Conservation (phyloP, 2,113 vertebrate species). For the Balaeniceps rex region DNA sequence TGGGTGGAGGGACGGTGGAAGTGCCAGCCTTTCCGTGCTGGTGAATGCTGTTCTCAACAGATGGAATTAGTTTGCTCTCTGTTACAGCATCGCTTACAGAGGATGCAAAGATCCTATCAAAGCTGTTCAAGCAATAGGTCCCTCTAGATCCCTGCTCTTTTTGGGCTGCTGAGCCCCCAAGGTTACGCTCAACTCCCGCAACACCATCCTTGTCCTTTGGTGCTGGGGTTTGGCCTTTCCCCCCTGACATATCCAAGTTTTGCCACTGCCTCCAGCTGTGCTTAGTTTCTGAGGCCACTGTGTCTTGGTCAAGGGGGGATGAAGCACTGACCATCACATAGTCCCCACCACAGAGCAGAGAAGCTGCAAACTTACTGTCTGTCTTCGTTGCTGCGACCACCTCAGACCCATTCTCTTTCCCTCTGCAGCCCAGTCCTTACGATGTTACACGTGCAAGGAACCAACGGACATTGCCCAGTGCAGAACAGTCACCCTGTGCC, state of each 20-base stretch:
- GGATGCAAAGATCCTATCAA: background rate
- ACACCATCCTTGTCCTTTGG: background rate
- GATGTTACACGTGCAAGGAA: slow-evolving; percentile 19
- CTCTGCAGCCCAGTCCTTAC: background rate
- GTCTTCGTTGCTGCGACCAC: background rate
- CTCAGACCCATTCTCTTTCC: background rate
- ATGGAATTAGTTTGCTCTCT: background rate
- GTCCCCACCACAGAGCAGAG: background rate
- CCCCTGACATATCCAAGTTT: background rate
- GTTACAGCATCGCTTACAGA: background rate
- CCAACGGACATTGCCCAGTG: slow-evolving; percentile 7
- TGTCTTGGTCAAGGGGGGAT: background rate
- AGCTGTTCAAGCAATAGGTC: background rate
- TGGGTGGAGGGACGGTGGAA: background rate
- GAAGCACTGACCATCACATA: background rate
- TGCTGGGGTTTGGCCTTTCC: background rate
- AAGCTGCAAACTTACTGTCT: background rate
- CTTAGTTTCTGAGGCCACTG: background rate
- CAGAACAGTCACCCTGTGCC: background rate
- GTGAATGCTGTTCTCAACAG: background rate
- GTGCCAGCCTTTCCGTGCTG: background rate
- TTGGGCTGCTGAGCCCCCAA: background rate
- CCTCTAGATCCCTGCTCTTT: background rate
- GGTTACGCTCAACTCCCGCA: background rate
- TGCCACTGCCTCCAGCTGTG: background rate